Evolutionary conservation across 2,113 vertebrate species (phyloP), one percentile per base, ranked within the genome.

Genomic region (Oreochromis niloticus): DNA sequence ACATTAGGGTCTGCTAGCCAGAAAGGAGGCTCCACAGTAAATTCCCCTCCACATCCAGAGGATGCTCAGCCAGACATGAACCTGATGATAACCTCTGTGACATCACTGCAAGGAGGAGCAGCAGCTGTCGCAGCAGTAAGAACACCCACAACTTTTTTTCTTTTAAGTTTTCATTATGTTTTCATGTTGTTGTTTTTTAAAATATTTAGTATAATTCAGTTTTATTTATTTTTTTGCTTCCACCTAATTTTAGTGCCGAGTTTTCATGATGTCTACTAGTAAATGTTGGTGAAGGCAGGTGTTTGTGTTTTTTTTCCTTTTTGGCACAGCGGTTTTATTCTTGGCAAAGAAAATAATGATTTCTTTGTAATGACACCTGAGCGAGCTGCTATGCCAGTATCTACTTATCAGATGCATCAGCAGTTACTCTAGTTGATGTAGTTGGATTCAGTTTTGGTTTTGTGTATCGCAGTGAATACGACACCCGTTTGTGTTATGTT

Each of bases 51-150:
- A 4, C 85, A 91, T 73, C 9, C 95, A 57, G 78, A 90, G 79
- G 96, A 97, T 6, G 92, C 91, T 75, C 94, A 92, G 95, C 87
- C 87, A 30, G 98, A 99, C 95, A 97, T 98, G 97, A 98, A 98
- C 96, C 96, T 99, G 96, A 98, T 98, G 97, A 99, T 99, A 93
- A 99, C 98, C 86, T 98, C 98, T 71, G 99, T 99, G 93, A 99
- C 98, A 1, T 99, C 99, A 27, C 96, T 99, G 94, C 98, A 99
- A 93, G 97, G 96, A 85, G 93, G 92, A 95, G 48, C 88, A 2
- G 43, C 84, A 1, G 81, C 78, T 3, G 54, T 71, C 3, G 10
- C 95, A 94, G 95, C 90, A 97, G 97, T 93, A 93, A 91, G 84
- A 57, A 46, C 2, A 36, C 39, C 3, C 16, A 78, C 17, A 78